Evolutionary conservation across 37 sponge, comb jelly and placozoan species (phyloP), one percentile per base, ranked within the genome.

Genomic region (Agelas oroides): DNA sequence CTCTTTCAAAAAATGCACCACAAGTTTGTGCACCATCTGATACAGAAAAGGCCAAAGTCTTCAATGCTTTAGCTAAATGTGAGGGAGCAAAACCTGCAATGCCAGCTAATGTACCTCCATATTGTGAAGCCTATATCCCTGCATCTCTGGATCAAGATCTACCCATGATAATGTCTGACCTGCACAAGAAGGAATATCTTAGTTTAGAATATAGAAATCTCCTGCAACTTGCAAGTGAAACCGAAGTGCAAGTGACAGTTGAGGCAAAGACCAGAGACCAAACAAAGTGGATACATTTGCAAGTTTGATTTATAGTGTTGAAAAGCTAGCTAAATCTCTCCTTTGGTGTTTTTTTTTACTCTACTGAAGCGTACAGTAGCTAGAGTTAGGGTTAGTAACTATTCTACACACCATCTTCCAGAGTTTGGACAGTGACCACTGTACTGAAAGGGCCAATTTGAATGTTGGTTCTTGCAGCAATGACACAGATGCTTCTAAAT

Each of bases 401-500:
- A n/a, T n/a, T n/a, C n/a, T n/a, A n/a, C n/a, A n/a, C n/a, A n/a
- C n/a, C n/a, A n/a, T n/a, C n/a, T n/a, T n/a, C n/a, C n/a, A n/a
- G n/a, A n/a, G n/a, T n/a, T n/a, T n/a, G n/a, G n/a, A n/a, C n/a
- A n/a, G n/a, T n/a, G n/a, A n/a, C n/a, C n/a, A n/a, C n/a, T n/a
- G n/a, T n/a, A n/a, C n/a, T n/a, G n/a, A n/a, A n/a, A n/a, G n/a
- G n/a, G n/a, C n/a, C n/a, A n/a, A n/a, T n/a, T n/a, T n/a, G n/a
- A n/a, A n/a, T n/a, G n/a, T n/a, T n/a, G n/a, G n/a, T n/a, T n/a
- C n/a, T n/a, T n/a, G n/a, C n/a, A n/a, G n/a, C n/a, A n/a, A n/a
- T n/a, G n/a, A n/a, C n/a, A n/a, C n/a, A n/a, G n/a, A n/a, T n/a
- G 87, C 87, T 33, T 94, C 91, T 21, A 84, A 64, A 27, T 81